Percentiles rank a stretch among this genome's conserved stretches.
These are phyloP conservation scores for Holothuria glaberrima DNA, from an alignment of 35 echinoderm and acorn worm species.

Conservation along the genomic window DNA sequence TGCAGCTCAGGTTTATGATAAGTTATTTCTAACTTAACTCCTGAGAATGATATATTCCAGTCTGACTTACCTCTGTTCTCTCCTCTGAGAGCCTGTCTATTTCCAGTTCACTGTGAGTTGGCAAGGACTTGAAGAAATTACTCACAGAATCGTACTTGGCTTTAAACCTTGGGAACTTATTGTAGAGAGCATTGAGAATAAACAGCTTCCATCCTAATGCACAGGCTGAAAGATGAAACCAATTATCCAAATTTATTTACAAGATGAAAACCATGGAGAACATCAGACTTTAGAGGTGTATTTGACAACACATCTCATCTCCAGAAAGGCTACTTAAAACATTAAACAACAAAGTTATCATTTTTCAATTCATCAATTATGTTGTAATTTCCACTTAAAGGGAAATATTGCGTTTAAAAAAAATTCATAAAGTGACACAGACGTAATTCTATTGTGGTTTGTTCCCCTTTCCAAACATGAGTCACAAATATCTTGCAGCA, in stretches of 20 bases:
- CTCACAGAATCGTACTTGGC: slow-evolving; percentile 50
- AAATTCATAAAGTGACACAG: no score
- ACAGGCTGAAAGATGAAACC: slow-evolving; percentile 22
- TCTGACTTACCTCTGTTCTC: slow-evolving; percentile 29
- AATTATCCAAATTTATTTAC: neutral
- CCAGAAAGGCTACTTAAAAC: no score
- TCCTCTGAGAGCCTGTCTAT: neutral
- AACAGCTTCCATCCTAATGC: slow-evolving; percentile 52
- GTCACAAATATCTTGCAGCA: no score
- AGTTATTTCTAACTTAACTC: neutral
- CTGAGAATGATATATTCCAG: neutral
- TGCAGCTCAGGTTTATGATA: neutral
- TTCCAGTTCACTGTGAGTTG: slow-evolving; percentile 18
- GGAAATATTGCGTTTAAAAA: no score
- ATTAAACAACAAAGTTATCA: no score
- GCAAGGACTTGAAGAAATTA: slow-evolving; percentile 35
- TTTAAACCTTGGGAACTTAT: slow-evolving; percentile 52
- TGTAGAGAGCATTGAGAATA: slow-evolving; percentile 42
- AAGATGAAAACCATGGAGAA: no score
- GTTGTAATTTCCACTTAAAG: no score
- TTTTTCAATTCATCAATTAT: no score
- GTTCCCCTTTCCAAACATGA: no score
- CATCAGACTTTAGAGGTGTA: no score
- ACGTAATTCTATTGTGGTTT: no score
- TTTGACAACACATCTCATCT: no score